These are phyloP conservation scores for Bombus fervidus DNA, from an alignment of 1,140 invertebrate genomes.

Conservation along the genomic window DNA sequence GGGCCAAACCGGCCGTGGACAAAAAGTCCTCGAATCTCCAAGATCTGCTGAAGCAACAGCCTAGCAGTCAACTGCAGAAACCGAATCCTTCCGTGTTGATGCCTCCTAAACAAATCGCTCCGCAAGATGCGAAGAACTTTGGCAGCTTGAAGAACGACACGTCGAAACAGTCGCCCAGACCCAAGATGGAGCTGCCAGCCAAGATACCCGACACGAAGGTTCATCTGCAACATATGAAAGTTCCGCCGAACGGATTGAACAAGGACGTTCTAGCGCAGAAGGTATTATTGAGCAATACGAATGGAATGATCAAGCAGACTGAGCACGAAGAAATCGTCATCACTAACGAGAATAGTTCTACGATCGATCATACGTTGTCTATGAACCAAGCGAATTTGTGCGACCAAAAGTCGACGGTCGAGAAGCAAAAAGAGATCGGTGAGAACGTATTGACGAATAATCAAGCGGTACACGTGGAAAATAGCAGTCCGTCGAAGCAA, in stretches of 20 bases:
- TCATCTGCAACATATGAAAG: constrained; percentile 67
- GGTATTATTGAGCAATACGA: constrained; percentile 62
- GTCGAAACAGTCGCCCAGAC: constrained; percentile 65
- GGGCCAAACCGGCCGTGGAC: constrained; percentile 61
- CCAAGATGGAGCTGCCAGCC: constrained; percentile 75
- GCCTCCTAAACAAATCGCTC: constrained; percentile 55
- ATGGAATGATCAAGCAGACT: constrained; percentile 71
- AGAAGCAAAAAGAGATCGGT: constrained; percentile 24
- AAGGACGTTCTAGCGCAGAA: constrained; percentile 74
- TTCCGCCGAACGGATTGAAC: constrained; percentile 68
- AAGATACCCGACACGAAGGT: constrained; percentile 75
- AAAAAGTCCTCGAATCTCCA: constrained; percentile 71
- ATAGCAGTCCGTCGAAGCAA: constrained; percentile 24
- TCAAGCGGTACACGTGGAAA: background rate
- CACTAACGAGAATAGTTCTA: constrained; percentile 27
- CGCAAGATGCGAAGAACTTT: constrained; percentile 64
- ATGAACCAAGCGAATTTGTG: constrained; percentile 74
- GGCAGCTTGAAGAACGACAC: constrained; percentile 35
- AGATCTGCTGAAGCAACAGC: constrained; percentile 73
- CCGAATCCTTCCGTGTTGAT: constrained; percentile 50
- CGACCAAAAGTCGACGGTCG: constrained; percentile 48
- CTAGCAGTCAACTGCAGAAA: constrained; percentile 40
- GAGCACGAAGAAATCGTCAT: constrained; percentile 41
- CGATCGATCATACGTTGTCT: constrained; percentile 67
- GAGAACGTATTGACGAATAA: background rate